A percentile compares a stretch with the other conserved stretches of the same genome.
phyloP scores from a whole-genome alignment of 2,113 vertebrate species.

The Salvator merianae region DNA sequence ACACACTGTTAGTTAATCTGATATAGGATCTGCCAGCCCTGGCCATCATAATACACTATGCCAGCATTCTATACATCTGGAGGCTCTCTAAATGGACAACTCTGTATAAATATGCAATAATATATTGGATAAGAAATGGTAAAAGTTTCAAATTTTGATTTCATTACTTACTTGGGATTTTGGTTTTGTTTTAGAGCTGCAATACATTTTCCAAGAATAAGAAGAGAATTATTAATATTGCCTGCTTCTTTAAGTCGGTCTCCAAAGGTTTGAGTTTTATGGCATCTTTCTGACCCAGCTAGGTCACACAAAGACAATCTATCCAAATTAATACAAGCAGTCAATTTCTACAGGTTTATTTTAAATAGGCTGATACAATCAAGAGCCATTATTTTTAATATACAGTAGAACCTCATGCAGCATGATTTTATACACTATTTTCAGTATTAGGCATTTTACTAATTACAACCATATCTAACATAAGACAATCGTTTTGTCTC shows the following conservation, averaged over 20 bases:
- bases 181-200: conserved; percentile 83
- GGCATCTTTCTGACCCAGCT: conserved; percentile 89
- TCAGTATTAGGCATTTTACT: too few relatives aligned
- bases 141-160: neutral
- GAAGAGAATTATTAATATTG: conserved; percentile 91
- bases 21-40: too few relatives aligned
- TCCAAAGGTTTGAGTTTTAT: conserved; percentile 86
- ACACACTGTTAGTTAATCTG: too few relatives aligned
- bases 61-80: too few relatives aligned
- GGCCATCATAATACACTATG: too few relatives aligned
- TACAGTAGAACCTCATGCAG: neutral
- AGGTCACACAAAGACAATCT: conserved; percentile 90
- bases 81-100: neutral
- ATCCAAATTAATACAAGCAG: neutral
- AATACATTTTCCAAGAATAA: conserved; percentile 91
- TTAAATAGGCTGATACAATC: neutral
- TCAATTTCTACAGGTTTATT: neutral
- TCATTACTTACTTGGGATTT: conserved; percentile 76
- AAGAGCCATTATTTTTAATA: neutral
- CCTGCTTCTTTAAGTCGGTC: conserved; percentile 89
- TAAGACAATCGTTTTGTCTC: too few relatives aligned
- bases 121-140: neutral
- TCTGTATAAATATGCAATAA: neutral
- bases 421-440: too few relatives aligned
- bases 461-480: too few relatives aligned